Conservation (phyloP, 2,113 vertebrate species). For the Oncorhynchus gorbuscha region DNA sequence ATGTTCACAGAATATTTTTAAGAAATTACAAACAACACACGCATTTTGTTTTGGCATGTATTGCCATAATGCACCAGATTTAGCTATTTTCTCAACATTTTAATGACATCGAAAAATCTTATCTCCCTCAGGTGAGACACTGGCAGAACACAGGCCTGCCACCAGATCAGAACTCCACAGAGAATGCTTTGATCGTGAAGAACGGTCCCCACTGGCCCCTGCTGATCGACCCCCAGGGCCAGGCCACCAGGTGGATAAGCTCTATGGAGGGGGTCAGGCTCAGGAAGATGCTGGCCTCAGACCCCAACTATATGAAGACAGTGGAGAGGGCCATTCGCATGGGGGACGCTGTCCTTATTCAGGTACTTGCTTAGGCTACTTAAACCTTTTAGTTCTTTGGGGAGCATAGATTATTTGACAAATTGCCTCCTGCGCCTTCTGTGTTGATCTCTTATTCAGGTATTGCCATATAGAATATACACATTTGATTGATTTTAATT, state of each 20-base stretch:
- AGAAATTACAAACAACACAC: too few species aligned
- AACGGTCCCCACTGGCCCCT: slow-evolving; percentile 63
- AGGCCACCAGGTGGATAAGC: slow-evolving; percentile 61
- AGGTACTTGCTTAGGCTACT: slow-evolving; percentile 40
- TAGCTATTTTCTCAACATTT: too few species aligned
- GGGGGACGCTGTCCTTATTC: slow-evolving; percentile 58
- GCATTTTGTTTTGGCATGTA: too few species aligned
- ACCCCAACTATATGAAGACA: slow-evolving; percentile 45
- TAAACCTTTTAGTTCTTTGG: too few species aligned
- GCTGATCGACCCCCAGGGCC: slow-evolving; percentile 66
- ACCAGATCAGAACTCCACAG: slow-evolving; percentile 54
- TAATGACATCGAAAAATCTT: background rate
- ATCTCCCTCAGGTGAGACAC: slow-evolving; percentile 40
- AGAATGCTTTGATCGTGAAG: slow-evolving; percentile 68
- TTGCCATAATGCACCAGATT: too few species aligned
- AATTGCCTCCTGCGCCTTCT: too few species aligned
- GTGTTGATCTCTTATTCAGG: too few species aligned
- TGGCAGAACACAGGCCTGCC: slow-evolving; percentile 70
- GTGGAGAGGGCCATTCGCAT: slow-evolving; percentile 54
- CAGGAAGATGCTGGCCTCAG: slow-evolving; percentile 40
- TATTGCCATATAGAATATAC: too few species aligned
- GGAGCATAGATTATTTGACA: too few species aligned
- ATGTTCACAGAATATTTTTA: too few species aligned
- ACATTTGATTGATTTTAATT: too few species aligned
- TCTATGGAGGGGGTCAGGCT: slow-evolving; percentile 58